Evolutionary conservation across 2,797 vertebrate genomes (phyloP), one percentile per base, ranked within the genome.

Genomic region (Otus scops): DNA sequence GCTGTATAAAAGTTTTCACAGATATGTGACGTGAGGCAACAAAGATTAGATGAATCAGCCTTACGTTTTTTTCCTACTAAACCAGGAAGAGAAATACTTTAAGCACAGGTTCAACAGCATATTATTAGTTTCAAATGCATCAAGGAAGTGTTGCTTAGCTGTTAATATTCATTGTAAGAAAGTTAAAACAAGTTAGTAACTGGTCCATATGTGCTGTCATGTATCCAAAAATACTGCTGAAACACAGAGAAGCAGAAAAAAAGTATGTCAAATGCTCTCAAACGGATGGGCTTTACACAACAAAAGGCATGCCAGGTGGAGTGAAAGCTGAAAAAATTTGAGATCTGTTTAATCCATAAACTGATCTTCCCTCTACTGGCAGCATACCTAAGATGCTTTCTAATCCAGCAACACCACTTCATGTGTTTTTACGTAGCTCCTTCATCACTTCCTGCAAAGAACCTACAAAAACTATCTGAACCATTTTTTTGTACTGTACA

Each of bases 241-340:
- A 84, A 79, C 51, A 76, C 21, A 76, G n/a, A 81, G 61, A 61
- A 92, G 57, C 7, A 86, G 17, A 6, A 50, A 70, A 32, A 43
- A 88, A 74, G 19, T 71, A 83, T 59, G 90, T 75, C 57, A 89
- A 86, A 73, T 0, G 7, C 59, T 90, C 60, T 27, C 77, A 87
- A 82, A 90, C 75, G 88, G 83, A 93, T 75, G 94, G 79, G 43
- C 36, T 93, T 93, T 88, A 47, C 63, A 89, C 39, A 94, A 82
- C 70, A 79, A 87, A 97, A 92, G 83, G 59, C 88, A 90, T 11
- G 59, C 83, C 95, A 95, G 92, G 85, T 95, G 80, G 76, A 93
- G 61, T 22, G 83, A 95, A 70, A 92, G 67, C 54, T 95, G 68
- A 86, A 95, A 89, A 61, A 86, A 59, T 7, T 61, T 51, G 15